phyloP scores from a whole-genome alignment of 2,113 vertebrate genomes.

The Odocoileus virginianus region DNA sequence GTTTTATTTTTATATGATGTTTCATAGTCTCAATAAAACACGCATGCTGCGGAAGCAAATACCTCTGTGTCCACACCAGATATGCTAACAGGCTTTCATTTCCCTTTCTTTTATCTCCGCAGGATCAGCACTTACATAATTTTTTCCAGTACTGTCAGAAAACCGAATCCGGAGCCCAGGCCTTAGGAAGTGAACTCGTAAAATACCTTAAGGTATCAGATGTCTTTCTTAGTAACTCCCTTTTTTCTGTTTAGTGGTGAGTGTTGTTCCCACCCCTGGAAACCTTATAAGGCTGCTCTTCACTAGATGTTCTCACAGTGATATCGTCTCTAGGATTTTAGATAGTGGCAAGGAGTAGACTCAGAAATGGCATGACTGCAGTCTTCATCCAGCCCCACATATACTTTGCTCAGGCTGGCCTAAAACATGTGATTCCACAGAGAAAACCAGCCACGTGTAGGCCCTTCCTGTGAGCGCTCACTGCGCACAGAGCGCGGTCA shows the following conservation, averaged over 20 bases:
- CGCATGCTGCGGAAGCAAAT: not conserved
- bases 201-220: slow-evolving; percentile 96
- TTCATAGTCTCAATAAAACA: slow-evolving; percentile 2
- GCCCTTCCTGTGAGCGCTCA: not conserved
- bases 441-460: not conserved
- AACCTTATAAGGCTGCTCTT: not conserved
- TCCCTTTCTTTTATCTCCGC: slow-evolving; percentile 12
- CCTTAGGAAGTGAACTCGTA: slow-evolving; percentile 91
- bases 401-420: not conserved
- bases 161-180: slow-evolving; percentile 83
- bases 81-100: slow-evolving; percentile 20
- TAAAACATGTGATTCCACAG: not conserved
- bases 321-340: not conserved
- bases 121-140: slow-evolving; percentile 99
- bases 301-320: not conserved
- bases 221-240: not conserved
- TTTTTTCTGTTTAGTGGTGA: not conserved
- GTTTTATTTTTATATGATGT: not conserved
- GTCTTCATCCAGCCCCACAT: not conserved
- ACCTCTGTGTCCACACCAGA: not conserved
- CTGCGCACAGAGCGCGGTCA: not conserved
- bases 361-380: not conserved
- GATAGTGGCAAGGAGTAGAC: not conserved
- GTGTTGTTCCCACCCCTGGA: not conserved
- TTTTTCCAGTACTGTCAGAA: slow-evolving; percentile 97